Base-by-base conservation (phyloP, 2,113 vertebrate genomes). In the Xerus inauris region DNA sequence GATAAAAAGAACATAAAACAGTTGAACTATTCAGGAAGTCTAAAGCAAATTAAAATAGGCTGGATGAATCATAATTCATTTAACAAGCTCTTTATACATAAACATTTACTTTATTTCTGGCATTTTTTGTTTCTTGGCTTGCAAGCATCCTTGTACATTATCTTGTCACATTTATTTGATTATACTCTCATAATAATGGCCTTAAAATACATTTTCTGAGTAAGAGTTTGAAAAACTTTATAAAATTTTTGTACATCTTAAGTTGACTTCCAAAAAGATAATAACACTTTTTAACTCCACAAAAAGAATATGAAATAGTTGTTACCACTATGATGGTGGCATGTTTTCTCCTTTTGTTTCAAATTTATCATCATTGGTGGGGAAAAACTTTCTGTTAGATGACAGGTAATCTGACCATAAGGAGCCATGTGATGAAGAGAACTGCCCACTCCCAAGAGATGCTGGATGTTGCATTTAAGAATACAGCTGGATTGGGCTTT, bases 81-180 rank as follows among this genome's bases (percentile, higher is more conserved):
- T 75, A 71, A 32, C 10, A 14, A 84, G 9, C 81, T 93, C 35
- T 75, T 76, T 57, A 35, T 65, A 62, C 28, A 47, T 51, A 62
- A 75, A 24, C n/a, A 65, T 42, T 77, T 79, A 19, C 30, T 75
- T 89, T 89, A 72, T 83, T 96, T 90, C 40, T 92, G 20, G 57
- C 19, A 73, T 64, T 32, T 87, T 88, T 45, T 59, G 17, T 77
- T 92, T n/a, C 64, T 93, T 93, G 71, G 38, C 40, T n/a, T 45
- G 35, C 3, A 79, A 75, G 42, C 26, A 83, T 79, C 14, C 24
- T 86, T 81, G 14, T 38, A 59, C 1, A 76, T 47, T 30, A 84
- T 87, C 32, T 57, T 22, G 6, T 69, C 83, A 80, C 38, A 90
- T 71, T 92, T 87, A 95, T 90, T 90, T 84, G 38, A 88, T 85